Evolutionary conservation across 1,140 invertebrate genomes (phyloP), one percentile per base, ranked within the genome.

Genomic region (Cecropterus lyciades): DNA sequence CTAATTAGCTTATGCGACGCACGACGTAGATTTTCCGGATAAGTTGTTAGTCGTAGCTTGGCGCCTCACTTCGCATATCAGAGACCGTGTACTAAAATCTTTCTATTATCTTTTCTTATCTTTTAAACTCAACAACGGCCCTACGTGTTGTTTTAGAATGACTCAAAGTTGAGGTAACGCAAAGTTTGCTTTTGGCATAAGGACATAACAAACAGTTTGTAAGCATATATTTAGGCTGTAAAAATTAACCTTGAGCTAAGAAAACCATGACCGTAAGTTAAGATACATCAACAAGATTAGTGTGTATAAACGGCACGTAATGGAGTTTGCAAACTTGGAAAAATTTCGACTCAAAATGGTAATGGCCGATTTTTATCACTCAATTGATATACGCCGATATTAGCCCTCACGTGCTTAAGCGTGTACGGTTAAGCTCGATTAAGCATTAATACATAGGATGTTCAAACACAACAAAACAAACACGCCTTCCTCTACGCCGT

Each of bases 111-210:
- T 42, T 40, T 15, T 51, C 30, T 63, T 63, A 63, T 63, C 59
- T 30, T 30, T 30, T 30, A 7, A 30, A 13, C 37, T 51, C n/a
- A 51, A 51, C 59, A 51, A 42, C 27, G 27, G 27, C 46, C 24
- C 33, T 24, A 40, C 48, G 4, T 63, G 40, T 57, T 56, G 45
- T 57, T 57, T 57, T 51, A 51, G 30, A 11, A 51, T 63, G 59
- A 63, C 48, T 63, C 59, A 63, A 42, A 15, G 45, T 62, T 62
- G 30, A 62, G 59, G 46, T 62, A 62, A 62, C 48, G 40, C 20
- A 14, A n/a, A 49, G 46, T 62, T 62, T 62, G 59, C 27, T 14
- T 51, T 51, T 62, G 46, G 20, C 45, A 62, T 62, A 62, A 62
- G 59, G 16, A 51, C 33, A 20, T 30, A 30, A 7, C 27, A 30